Evolutionary conservation across 2,113 vertebrate species (phyloP).

Genomic region (Vulpes lagopus): DNA sequence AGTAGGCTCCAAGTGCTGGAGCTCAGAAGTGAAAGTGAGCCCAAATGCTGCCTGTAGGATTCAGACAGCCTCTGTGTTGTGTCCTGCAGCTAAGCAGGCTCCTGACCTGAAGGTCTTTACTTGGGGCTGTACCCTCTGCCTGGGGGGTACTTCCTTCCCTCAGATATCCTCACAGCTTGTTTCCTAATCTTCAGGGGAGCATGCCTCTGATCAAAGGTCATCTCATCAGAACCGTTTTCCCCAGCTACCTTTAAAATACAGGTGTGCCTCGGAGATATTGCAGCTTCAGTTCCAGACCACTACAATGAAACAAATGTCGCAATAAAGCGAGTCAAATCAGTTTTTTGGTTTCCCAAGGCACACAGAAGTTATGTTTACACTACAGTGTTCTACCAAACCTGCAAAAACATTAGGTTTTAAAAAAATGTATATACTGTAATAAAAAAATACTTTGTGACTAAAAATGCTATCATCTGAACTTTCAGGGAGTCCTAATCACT

Average conservation of each 20-base stretch:
- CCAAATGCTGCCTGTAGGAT: not conserved
- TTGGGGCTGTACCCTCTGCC: not conserved
- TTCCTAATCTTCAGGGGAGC: not conserved
- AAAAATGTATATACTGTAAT: not conserved
- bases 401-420: not conserved
- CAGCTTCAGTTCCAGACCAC: not conserved
- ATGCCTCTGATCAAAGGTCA: not conserved
- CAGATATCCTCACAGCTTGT: not conserved
- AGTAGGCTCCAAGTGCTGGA: rapidly evolving
- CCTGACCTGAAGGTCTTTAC: not conserved
- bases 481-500: not conserved
- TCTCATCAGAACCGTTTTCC: not conserved
- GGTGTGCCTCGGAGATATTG: not conserved
- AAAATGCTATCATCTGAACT: not conserved
- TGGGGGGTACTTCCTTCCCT: not conserved
- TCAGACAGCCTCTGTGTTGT: not conserved
- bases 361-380: not conserved
- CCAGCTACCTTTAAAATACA: not conserved
- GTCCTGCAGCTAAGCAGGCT: not conserved
- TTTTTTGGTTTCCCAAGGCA: not conserved
- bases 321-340: not conserved
- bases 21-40: rapidly evolving
- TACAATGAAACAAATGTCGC: not conserved
- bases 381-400: not conserved
- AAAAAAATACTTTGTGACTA: not conserved